Evolutionary conservation across 2,888 invertebrate species (phyloP), one percentile per base, ranked within the genome.

Genomic region (Polydrusus cervinus): DNA sequence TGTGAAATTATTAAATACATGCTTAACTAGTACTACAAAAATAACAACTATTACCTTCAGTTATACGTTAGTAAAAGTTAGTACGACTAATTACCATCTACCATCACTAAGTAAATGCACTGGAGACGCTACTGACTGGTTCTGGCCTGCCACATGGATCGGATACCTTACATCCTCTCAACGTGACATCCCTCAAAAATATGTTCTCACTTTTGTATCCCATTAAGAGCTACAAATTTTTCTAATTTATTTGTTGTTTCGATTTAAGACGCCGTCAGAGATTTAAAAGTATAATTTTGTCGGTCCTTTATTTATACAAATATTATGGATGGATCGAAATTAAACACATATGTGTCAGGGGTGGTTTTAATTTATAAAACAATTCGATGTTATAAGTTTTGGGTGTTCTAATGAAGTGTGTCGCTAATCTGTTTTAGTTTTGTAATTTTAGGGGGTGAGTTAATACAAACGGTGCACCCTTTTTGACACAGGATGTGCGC

Each of bases 131-230:
- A 14, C 71, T 71, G 71, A 57, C 65, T 47, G 57, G 45, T 8
- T 8, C 8, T 47, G 6, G 43, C 16, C 53, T 13, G 34, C 25
- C 30, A 65, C 38, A 60, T 67, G 38, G 20, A 67, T 82, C 82
- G 85, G 84, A 84, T 83, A 83, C 80, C 75, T 80, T 82, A 84
- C 85, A 84, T 83, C 82, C 79, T 79, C 78, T 78, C 79, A 79
- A 81, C 77, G 80, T 82, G 82, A 81, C 83, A 81, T 80, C 79
- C 81, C 71, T 75, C 72, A 79, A 80, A 85, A 83, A 85, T 83
- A 84, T 84, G 84, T 85, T 85, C 83, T 82, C 86, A 85, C 85
- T 85, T 62, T 85, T 86, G 86, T 85, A 85, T 85, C 84, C 85
- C 84, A 85, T 85, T 86, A 85, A 83, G 81, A 83, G 83, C 72